A percentile compares a stretch with the other conserved stretches of the same genome.
phyloP scores from a whole-genome alignment of 2,113 vertebrate genomes.

The Paedocypris sp. region DNA sequence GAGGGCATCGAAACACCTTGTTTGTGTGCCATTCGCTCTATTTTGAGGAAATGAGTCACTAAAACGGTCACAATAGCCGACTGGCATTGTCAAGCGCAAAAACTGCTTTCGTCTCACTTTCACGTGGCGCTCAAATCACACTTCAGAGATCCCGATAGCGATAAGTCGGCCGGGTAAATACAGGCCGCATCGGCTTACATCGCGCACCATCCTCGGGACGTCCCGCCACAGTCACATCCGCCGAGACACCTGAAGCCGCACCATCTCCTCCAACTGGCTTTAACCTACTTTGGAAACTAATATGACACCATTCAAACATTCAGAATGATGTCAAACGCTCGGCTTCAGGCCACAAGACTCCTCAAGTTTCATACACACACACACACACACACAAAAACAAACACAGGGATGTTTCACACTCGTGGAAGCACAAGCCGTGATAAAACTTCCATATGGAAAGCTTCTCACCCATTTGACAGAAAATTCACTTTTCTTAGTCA shows the following conservation, averaged over 20 bases:
- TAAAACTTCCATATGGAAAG: not conserved
- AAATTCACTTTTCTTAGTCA: too few species aligned
- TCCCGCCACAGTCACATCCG: not conserved
- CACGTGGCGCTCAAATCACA: slow-evolving; percentile 31
- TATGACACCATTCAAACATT: not conserved
- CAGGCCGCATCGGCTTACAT: not conserved
- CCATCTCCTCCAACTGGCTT: not conserved
- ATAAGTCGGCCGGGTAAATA: not conserved
- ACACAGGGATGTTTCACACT: not conserved
- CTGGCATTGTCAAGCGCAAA: slow-evolving; percentile 45
- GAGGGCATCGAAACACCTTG: slow-evolving; percentile 4
- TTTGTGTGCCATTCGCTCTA: slow-evolving; percentile 12
- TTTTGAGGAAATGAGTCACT: slow-evolving; percentile 46
- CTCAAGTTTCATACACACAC: not conserved
- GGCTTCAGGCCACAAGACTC: not conserved
- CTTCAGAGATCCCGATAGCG: slow-evolving; percentile 31
- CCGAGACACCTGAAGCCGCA: not conserved
- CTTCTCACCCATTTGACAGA: too few species aligned
- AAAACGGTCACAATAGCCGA: slow-evolving; percentile 33
- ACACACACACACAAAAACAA: slow-evolving; percentile 1
- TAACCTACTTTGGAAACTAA: not conserved
- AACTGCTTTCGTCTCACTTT: slow-evolving; percentile 53
- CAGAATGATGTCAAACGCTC: not conserved
- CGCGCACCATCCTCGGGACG: not conserved
- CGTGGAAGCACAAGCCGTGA: not conserved